A percentile compares a stretch with the other conserved stretches of the same genome.
phyloP scores from a whole-genome alignment of 1,140 invertebrate genomes.

The Drosophila eugracilis region DNA sequence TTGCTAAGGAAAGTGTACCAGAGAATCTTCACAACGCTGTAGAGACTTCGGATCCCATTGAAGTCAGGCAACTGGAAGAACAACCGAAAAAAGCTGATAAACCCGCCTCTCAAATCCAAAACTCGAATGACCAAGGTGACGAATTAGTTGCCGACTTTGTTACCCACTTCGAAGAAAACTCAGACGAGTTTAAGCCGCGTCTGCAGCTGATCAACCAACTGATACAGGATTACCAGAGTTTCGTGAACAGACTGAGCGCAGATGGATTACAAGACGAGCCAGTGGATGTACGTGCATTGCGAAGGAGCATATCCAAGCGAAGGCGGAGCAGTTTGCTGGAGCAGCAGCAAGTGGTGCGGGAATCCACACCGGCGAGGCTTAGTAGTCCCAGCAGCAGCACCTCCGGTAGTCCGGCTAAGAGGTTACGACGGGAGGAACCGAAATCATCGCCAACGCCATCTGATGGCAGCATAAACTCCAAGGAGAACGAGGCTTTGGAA shows the following conservation, averaged over 20 bases:
- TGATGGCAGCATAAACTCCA: slow-evolving; percentile 75
- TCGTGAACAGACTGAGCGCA: slow-evolving; percentile 38
- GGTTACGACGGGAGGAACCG: slow-evolving; percentile 32
- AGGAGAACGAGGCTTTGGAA: slow-evolving; percentile 77
- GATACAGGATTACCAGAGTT: slow-evolving; percentile 38
- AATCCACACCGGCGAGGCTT: slow-evolving; percentile 16
- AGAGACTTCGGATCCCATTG: background rate
- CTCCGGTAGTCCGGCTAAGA: slow-evolving; percentile 51
- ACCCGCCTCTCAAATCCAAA: background rate
- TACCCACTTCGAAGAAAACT: slow-evolving; percentile 58
- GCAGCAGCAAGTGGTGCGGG: slow-evolving; percentile 8
- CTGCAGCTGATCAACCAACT: slow-evolving; percentile 45
- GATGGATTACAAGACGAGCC: slow-evolving; percentile 10
- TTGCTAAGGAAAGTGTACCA: background rate
- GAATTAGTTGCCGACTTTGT: slow-evolving; percentile 13
- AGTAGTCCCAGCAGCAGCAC: slow-evolving; percentile 46
- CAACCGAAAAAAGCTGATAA: background rate
- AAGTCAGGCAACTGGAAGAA: background rate
- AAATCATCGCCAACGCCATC: slow-evolving; percentile 74
- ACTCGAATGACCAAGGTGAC: background rate
- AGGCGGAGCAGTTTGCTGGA: slow-evolving; percentile 32
- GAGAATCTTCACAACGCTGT: background rate
- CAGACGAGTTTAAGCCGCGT: slow-evolving; percentile 49
- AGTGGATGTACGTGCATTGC: slow-evolving; percentile 11
- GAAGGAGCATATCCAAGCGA: slow-evolving; percentile 44